Percentiles rank a stretch among this genome's conserved stretches.
These are phyloP conservation scores for Calameuta filiformis DNA, from an alignment of 2,888 invertebrate species.

Conservation along the genomic window DNA sequence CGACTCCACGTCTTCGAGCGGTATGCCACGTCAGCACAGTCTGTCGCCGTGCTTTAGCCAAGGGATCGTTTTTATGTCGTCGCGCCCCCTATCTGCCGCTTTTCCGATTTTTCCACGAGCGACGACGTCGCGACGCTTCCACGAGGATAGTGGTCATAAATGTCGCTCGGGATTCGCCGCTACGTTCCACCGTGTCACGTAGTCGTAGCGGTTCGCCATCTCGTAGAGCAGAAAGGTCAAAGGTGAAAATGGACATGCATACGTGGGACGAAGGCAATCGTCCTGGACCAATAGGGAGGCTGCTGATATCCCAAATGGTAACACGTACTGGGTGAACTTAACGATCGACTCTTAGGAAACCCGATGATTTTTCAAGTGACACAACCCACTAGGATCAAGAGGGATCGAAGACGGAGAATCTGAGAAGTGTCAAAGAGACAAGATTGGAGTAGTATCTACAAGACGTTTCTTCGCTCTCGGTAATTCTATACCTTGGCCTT, in stretches of 20 bases:
- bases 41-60: conserved; percentile 41
- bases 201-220: not conserved
- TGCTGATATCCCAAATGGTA: not conserved
- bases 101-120: conserved; percentile 1
- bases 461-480: not conserved
- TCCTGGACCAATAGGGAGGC: not conserved
- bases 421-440: not conserved
- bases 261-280: not conserved
- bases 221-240: not conserved
- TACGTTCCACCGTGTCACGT: not conserved
- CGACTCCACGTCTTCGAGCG: not conserved
- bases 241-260: not conserved
- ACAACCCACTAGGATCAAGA: not conserved
- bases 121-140: not conserved
- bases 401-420: not conserved
- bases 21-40: conserved; percentile 40
- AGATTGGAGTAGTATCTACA: not conserved
- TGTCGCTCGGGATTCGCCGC: not conserved
- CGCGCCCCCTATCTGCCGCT: conserved; percentile 5
- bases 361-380: not conserved
- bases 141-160: not conserved
- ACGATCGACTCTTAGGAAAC: not conserved
- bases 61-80: conserved; percentile 37
- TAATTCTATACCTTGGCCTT: not conserved
- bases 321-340: not conserved